Evolutionary conservation across 2,888 invertebrate species (phyloP), one percentile per base, ranked within the genome.

Genomic region (Rugalucina vietnamica): DNA sequence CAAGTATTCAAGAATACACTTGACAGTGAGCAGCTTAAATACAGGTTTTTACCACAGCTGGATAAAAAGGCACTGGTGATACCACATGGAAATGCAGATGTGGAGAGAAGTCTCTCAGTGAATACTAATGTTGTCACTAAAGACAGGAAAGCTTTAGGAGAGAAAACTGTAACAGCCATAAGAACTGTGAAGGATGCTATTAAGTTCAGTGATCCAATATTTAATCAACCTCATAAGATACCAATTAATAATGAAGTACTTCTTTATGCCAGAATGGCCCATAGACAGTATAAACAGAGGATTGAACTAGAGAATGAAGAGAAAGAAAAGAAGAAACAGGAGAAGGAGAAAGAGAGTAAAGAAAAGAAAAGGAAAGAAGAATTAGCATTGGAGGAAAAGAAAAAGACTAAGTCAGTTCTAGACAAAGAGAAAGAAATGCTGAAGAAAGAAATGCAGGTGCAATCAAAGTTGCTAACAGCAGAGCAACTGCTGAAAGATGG

Each of bases 21-120:
- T 18, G 54, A 24, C 10, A 10, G 10, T n/a, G 54, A 54, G 4
- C 12, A 54, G 54, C 60, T 10, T 10, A 60, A 60, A 60, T 60
- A 60, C n/a, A 21, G 39, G 39, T 32, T 39, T 18, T 49, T 72
- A 43, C 18, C 27, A 12, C 21, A 43, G 34, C 39, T 39, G 10
- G 72, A 81, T 29, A 83, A 81, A 43, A 78, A 76, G 29, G 83
- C 79, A 21, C 43, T 83, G 10, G 81, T 83, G 24, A 49, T 83
- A 39, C 74, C 83, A 24, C 83, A 86, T 81, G 81, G 79, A 32
- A 86, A 83, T 76, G 81, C 69, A 57, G 80, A 85, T 80, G 74
- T 81, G 54, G 76, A 84, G 72, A 81, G 80, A n/a, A 21, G 32
- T 27, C 34, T 72, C 14, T 72, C 72, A n/a, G 72, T 12, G n/a